phyloP scores from a whole-genome alignment of 1,140 invertebrate genomes.

The Nephila pilipes region DNA sequence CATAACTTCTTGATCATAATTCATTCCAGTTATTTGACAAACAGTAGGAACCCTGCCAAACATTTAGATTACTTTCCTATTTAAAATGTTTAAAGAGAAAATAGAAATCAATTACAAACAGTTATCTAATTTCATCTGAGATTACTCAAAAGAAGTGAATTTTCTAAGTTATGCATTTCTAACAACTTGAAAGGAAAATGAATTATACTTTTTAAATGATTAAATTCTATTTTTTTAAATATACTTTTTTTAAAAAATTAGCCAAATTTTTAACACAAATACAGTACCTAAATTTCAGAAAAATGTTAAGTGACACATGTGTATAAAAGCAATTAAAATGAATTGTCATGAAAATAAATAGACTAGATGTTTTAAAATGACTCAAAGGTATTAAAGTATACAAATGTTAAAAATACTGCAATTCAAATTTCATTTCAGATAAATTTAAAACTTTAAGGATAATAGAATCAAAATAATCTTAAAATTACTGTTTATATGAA shows the following conservation, averaged over 20 bases:
- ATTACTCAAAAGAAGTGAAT: too few species aligned
- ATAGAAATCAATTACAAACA: too few species aligned
- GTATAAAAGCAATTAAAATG: slow-evolving; percentile 38
- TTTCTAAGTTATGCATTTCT: too few species aligned
- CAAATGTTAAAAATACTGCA: slow-evolving; percentile 8
- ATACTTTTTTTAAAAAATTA: too few species aligned
- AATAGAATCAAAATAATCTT: background rate
- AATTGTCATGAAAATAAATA: slow-evolving; percentile 22
- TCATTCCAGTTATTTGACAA: background rate
- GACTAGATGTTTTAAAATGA: slow-evolving; percentile 22
- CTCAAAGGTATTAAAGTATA: background rate
- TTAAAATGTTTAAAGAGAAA: background rate
- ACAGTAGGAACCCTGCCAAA: background rate
- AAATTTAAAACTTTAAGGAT: background rate
- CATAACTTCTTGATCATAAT: background rate
- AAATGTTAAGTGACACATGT: background rate
- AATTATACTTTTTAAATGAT: too few species aligned
- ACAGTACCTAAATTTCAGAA: background rate
- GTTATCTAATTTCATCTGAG: too few species aligned
- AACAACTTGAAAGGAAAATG: too few species aligned
- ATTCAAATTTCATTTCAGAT: background rate
- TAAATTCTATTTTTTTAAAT: too few species aligned
- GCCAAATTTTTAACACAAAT: too few species aligned
- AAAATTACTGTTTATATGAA: background rate
- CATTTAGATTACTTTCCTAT: background rate